Conservation (phyloP, 1,140 invertebrate genomes). For the Anthonomus grandis region DNA sequence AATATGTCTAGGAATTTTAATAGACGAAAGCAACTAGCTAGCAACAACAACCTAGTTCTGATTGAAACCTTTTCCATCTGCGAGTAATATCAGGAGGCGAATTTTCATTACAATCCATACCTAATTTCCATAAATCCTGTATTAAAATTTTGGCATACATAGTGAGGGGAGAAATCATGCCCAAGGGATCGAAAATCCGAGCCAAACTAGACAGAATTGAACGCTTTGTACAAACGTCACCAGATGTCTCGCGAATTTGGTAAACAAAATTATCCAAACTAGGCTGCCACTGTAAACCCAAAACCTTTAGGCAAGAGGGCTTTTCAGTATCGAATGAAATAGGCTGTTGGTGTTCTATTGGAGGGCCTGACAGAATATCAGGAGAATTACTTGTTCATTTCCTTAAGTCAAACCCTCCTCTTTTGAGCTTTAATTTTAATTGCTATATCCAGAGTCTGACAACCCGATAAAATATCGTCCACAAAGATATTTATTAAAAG, state of each 20-base stretch:
- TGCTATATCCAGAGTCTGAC: neutral
- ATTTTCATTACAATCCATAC: no score
- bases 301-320: no score
- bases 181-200: no score
- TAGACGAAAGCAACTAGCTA: neutral
- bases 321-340: neutral
- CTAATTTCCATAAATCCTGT: no score
- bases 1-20: no score
- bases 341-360: neutral
- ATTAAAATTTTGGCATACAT: no score
- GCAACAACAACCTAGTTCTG: conserved; percentile 11
- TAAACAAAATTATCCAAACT: no score
- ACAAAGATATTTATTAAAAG: conserved; percentile 21
- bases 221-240: no score
- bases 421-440: neutral
- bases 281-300: no score
- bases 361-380: neutral
- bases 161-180: no score
- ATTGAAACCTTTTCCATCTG: conserved; percentile 7
- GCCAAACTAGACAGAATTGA: no score
- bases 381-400: conserved; percentile 10
- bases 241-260: conserved; percentile 24
- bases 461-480: conserved; percentile 28
- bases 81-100: no score
- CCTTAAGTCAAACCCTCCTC: conserved; percentile 10